A percentile compares a stretch with the other conserved stretches of the same genome.
phyloP scores from a whole-genome alignment of 1,140 invertebrate genomes.

The Caligus rogercresseyi region DNA sequence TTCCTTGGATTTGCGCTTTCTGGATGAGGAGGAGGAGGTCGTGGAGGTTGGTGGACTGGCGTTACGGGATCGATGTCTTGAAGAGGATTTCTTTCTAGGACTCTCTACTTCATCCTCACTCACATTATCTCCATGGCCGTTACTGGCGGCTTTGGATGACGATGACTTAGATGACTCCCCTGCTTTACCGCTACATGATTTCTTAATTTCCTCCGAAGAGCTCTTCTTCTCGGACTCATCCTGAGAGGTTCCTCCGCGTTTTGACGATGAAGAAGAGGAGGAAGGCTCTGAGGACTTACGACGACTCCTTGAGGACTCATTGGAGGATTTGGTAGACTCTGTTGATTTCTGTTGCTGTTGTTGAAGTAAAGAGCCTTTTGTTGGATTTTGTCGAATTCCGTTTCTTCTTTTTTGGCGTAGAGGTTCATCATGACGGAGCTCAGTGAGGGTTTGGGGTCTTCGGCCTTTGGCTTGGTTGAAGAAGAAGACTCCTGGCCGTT shows the following conservation, averaged over 20 bases:
- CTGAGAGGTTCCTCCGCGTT: too few relatives aligned
- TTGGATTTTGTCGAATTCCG: not conserved
- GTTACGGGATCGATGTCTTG: not conserved
- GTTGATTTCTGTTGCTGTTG: too few relatives aligned
- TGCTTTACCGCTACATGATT: not conserved
- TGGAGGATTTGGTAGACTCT: too few relatives aligned
- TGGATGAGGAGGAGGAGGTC: not conserved
- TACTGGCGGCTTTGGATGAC: not conserved
- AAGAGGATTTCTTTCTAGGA: not conserved
- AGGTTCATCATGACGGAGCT: slow-evolving; percentile 1
- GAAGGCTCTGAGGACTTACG: too few relatives aligned
- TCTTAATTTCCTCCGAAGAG: not conserved
- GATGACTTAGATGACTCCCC: not conserved
- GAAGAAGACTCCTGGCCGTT: not conserved
- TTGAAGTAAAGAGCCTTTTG: not conserved
- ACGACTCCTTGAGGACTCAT: too few relatives aligned
- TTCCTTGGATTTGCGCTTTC: not conserved
- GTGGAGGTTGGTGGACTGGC: not conserved
- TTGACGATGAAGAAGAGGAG: too few relatives aligned
- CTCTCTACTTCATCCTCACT: not conserved
- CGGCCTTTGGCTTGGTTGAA: not conserved
- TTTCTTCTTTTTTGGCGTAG: not conserved
- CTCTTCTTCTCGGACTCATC: too few relatives aligned
- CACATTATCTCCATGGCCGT: not conserved
- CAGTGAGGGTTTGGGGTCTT: not conserved